These are phyloP conservation scores for Euleptes europaea DNA, from an alignment of 2,113 vertebrate species.

Conservation along the genomic window DNA sequence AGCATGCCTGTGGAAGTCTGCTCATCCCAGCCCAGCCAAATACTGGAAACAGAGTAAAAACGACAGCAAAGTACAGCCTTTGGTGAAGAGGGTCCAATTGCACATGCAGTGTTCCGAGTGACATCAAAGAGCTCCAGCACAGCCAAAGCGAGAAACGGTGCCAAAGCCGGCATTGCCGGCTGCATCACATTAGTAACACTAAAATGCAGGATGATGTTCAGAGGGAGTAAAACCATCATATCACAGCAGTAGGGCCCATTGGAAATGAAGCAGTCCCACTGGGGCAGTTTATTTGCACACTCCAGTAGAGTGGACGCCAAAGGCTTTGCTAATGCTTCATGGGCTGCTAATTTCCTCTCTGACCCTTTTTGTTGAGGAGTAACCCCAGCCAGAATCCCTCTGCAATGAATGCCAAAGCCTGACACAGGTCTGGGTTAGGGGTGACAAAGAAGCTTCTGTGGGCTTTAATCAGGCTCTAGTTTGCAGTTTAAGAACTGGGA, in stretches of 20 bases:
- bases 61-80: not conserved
- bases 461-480: conserved; percentile 79
- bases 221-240: conserved; percentile 2
- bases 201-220: not conserved
- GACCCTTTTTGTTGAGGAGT: conserved; percentile 77
- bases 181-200: not conserved
- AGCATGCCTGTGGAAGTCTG: not conserved
- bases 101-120: not conserved
- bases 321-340: conserved; percentile 86
- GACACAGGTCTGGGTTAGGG: conserved; percentile 76
- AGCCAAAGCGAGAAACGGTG: accelerated
- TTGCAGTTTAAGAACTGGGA: conserved; percentile 68
- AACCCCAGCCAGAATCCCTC: conserved; percentile 77
- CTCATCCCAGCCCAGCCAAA: not conserved
- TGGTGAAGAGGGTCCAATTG: not conserved
- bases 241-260: conserved; percentile 71
- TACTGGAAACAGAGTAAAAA: not conserved
- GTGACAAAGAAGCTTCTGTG: conserved; percentile 77
- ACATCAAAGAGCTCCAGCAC: not conserved
- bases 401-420: conserved; percentile 86
- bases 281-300: conserved; percentile 83
- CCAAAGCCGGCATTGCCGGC: not conserved
- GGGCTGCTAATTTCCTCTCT: conserved; percentile 89
- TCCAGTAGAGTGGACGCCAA: conserved; percentile 78
- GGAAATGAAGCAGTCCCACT: conserved; percentile 59